phyloP scores from a whole-genome alignment of 1,140 invertebrate genomes.

The Tribolium castaneum region DNA sequence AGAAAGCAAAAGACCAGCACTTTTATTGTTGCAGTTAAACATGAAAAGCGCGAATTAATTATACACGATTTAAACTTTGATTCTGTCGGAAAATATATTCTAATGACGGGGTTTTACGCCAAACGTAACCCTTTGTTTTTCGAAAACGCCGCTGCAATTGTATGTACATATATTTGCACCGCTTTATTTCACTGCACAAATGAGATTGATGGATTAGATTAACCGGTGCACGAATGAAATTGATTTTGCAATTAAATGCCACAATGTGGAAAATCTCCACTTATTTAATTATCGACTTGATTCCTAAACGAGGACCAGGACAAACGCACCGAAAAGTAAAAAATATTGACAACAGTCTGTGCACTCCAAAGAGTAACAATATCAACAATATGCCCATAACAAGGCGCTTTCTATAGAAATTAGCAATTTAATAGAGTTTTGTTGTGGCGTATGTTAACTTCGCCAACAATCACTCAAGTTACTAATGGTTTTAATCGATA shows the following conservation, averaged over 20 bases:
- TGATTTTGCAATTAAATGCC: neutral
- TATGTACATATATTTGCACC: neutral
- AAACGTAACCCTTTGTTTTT: neutral
- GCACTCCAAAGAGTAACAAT: no score
- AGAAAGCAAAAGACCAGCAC: neutral
- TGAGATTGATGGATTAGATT: neutral
- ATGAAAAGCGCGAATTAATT: slow-evolving; percentile 16
- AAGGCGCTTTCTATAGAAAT: no score
- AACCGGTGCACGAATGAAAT: neutral
- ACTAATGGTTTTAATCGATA: no score
- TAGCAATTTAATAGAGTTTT: no score
- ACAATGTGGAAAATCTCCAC: neutral
- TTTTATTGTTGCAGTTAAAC: neutral
- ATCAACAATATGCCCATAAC: no score
- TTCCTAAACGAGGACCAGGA: no score
- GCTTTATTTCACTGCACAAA: neutral
- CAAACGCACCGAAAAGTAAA: no score
- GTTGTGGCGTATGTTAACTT: no score
- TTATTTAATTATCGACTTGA: no score
- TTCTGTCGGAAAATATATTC: neutral
- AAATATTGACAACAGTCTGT: no score
- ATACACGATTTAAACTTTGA: neutral
- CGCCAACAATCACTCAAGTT: no score
- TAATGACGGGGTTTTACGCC: neutral
- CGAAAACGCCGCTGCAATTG: neutral